These are phyloP conservation scores for Habroteleia sp. DNA, from an alignment of 2,888 invertebrate genomes.

Conservation along the genomic window DNA sequence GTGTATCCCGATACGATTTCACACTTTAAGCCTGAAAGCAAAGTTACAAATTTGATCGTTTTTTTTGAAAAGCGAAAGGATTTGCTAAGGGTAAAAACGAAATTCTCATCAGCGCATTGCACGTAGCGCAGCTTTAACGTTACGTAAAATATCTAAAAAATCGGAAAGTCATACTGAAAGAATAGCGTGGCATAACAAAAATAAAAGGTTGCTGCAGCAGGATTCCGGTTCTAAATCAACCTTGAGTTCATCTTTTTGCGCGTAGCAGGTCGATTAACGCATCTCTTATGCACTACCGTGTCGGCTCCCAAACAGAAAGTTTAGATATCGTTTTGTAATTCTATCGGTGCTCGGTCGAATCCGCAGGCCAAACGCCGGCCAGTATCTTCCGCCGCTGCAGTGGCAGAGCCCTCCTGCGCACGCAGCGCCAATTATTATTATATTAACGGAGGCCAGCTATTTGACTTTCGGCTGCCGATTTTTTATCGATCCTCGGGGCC, in stretches of 20 bases:
- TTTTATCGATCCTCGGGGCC: constrained; percentile 57
- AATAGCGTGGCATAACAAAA: constrained; percentile 45
- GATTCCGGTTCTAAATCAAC: constrained; percentile 54
- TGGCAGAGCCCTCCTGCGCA: constrained; percentile 56
- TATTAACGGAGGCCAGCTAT: constrained; percentile 66
- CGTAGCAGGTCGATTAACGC: constrained; percentile 49
- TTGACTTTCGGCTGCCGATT: constrained; percentile 62
- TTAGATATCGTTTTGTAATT: constrained; percentile 52
- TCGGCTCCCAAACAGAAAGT: constrained; percentile 32
- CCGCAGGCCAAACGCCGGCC: constrained; percentile 23
- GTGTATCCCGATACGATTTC: too few species aligned
- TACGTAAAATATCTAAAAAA: constrained; percentile 37
- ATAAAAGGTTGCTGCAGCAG: constrained; percentile 26
- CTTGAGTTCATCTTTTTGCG: constrained; percentile 50
- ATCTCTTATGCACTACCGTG: constrained; percentile 52
- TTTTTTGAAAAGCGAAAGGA: too few species aligned
- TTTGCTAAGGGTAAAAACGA: too few species aligned
- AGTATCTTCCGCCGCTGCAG: constrained; percentile 20
- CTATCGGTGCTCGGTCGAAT: constrained; percentile 24
- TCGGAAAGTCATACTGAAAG: constrained; percentile 35
- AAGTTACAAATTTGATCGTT: too few species aligned
- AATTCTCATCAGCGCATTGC: background rate
- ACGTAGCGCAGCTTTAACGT: too few species aligned
- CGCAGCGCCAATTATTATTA: constrained; percentile 71
- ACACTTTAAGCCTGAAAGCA: too few species aligned